phyloP scores from a whole-genome alignment of 2,888 invertebrate species.

The Dynastes maya region DNA sequence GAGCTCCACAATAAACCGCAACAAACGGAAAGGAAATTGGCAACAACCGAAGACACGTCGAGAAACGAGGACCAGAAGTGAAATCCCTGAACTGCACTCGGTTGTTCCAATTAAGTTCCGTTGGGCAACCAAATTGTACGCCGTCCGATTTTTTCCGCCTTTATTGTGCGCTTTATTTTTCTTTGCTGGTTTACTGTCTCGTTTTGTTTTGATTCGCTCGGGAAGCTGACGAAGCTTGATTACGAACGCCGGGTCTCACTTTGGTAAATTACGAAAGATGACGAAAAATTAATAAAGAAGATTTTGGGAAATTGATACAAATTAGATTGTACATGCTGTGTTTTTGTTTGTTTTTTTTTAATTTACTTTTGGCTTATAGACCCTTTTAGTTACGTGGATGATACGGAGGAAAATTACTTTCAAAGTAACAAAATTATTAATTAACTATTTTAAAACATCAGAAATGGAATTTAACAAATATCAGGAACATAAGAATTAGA shows the following conservation, averaged over 20 bases:
- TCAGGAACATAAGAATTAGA: too few relatives aligned
- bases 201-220: not conserved
- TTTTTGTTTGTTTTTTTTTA: too few relatives aligned
- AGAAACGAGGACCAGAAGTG: not conserved
- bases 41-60: not conserved
- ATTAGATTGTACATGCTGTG: not conserved
- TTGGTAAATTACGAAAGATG: not conserved
- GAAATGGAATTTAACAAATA: too few relatives aligned
- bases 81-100: slow-evolving; percentile 27
- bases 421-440: too few relatives aligned
- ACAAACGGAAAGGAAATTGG: slow-evolving; percentile 6
- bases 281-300: slow-evolving; percentile 5
- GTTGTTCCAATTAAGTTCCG: slow-evolving; percentile 31
- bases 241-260: not conserved
- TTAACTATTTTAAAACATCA: too few relatives aligned
- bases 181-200: not conserved
- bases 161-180: slow-evolving; percentile 4
- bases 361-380: too few relatives aligned
- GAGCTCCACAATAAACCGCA: not conserved
- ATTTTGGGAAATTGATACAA: not conserved
- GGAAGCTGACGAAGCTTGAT: not conserved
- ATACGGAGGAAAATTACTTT: too few relatives aligned
- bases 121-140: slow-evolving; percentile 17
- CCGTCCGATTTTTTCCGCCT: not conserved
- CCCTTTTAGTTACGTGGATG: too few relatives aligned